Conservation (phyloP, 2,888 invertebrate genomes). For the Neoitamus cyanurus region DNA sequence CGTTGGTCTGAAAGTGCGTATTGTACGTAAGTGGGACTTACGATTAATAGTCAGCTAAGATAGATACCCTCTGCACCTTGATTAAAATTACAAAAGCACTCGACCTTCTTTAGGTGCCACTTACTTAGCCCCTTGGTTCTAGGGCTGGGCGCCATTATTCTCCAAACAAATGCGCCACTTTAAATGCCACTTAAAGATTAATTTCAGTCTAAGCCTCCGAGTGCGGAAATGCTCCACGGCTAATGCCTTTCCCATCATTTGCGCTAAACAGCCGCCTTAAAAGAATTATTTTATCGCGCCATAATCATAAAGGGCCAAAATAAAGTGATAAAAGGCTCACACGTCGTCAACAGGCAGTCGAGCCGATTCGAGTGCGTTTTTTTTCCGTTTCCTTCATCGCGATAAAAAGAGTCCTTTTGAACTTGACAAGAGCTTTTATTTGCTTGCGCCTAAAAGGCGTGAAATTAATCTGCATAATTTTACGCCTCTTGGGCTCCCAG, state of each 20-base stretch:
- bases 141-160: background rate
- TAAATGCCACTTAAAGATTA: background rate
- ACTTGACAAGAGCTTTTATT: constrained; percentile 44
- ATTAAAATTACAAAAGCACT: too few species aligned
- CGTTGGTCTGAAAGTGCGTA: too few species aligned
- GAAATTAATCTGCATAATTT: constrained; percentile 68
- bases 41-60: too few species aligned
- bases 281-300: constrained; percentile 37
- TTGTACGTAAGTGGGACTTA: too few species aligned
- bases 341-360: constrained; percentile 43
- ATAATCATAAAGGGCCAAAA: constrained; percentile 38
- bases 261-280: background rate
- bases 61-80: too few species aligned
- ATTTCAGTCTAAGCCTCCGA: background rate
- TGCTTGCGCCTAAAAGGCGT: constrained; percentile 63
- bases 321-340: constrained; percentile 45
- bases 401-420: constrained; percentile 42
- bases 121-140: background rate
- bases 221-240: background rate
- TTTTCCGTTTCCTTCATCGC: constrained; percentile 4
- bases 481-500: constrained; percentile 62
- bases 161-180: background rate
- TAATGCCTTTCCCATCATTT: background rate
- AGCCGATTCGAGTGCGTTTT: constrained; percentile 6
- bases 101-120: background rate